phyloP scores from a whole-genome alignment of 2,888 invertebrate genomes.

The Leucophenga maculata region DNA sequence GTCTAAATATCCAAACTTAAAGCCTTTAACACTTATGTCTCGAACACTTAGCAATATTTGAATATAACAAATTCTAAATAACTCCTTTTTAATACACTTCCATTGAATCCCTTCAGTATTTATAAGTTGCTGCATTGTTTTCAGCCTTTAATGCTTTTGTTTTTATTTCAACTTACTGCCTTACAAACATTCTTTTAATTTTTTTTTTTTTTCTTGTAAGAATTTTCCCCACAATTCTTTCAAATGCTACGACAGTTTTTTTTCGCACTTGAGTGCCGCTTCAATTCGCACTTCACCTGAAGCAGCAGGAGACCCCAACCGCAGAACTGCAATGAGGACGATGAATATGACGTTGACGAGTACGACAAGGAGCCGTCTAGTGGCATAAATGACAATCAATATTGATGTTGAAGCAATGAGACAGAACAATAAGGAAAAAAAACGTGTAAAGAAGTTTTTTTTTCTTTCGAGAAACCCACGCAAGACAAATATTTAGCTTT shows the following conservation, averaged over 20 bases:
- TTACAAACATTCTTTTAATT: background rate
- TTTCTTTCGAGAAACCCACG: background rate
- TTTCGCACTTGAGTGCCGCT: conserved; percentile 8
- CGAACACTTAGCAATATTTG: no score
- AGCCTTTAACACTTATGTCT: no score
- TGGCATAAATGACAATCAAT: conserved; percentile 57
- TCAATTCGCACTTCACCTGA: conserved; percentile 9
- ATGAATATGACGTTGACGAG: conserved; percentile 3
- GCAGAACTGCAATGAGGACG: conserved; percentile 5
- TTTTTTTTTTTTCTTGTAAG: background rate
- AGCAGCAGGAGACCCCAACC: background rate
- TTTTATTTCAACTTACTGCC: no score
- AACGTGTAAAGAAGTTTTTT: conserved; percentile 14
- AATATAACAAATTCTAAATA: no score
- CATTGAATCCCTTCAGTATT: no score
- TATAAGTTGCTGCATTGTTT: no score
- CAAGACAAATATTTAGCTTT: conserved; percentile 31
- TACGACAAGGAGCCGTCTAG: background rate
- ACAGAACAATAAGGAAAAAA: background rate
- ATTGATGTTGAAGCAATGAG: conserved; percentile 32
- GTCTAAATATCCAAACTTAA: no score
- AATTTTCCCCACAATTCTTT: background rate
- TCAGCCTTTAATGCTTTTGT: no score
- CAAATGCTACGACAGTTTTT: background rate
- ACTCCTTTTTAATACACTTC: no score